These are phyloP conservation scores for Temnothorax nylanderi DNA, from an alignment of 1,140 invertebrate species.

Conservation along the genomic window DNA sequence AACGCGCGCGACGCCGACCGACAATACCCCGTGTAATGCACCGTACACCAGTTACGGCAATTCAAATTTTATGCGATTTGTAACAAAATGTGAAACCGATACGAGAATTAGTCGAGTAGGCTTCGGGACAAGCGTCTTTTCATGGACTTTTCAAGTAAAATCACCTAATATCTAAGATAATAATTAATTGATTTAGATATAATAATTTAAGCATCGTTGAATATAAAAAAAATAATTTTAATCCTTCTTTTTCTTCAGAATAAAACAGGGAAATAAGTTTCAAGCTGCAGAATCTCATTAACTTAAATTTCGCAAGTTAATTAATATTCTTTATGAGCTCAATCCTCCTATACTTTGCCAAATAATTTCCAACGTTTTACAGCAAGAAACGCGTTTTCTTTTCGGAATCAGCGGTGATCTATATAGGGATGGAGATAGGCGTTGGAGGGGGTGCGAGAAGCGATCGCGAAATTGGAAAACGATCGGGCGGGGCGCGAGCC, in stretches of 20 bases:
- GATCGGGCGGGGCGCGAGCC: conserved; percentile 46
- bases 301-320: neutral
- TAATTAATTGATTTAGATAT: no score
- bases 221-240: neutral
- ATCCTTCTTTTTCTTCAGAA: neutral
- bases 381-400: neutral
- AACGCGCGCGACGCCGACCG: conserved; percentile 46
- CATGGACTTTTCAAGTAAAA: neutral
- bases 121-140: neutral
- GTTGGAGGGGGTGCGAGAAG: neutral
- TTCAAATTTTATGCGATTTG: conserved; percentile 33
- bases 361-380: conserved; percentile 1
- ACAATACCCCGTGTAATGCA: conserved; percentile 2
- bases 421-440: neutral
- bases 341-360: neutral
- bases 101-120: neutral
- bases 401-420: neutral
- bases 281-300: neutral
- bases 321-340: neutral
- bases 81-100: conserved; percentile 23
- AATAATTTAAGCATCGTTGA: neutral
- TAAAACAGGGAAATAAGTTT: neutral
- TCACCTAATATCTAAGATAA: no score
- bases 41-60: neutral
- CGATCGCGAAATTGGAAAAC: conserved; percentile 55